Percentiles rank a stretch among this genome's conserved stretches.
Evolutionary conservation across 2,113 vertebrate species (phyloP).

Genomic region (Sinosuthora webbiana): DNA sequence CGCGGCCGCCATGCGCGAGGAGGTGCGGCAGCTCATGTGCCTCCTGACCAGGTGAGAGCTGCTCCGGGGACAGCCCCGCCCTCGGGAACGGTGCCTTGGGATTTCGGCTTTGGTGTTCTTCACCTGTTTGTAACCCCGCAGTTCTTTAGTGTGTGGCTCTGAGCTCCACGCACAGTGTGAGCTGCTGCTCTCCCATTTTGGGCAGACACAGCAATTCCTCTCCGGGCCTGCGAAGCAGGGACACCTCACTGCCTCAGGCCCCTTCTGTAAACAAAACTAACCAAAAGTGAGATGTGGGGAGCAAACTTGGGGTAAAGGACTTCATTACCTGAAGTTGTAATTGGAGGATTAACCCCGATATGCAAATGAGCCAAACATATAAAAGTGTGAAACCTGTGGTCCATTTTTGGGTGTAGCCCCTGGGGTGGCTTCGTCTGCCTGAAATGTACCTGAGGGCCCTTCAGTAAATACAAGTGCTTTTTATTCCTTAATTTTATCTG

Average conservation of each 20-base stretch:
- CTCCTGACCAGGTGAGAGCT: constrained; percentile 89
- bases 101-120: accelerated
- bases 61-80: accelerated
- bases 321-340: background rate
- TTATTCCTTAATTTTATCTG: background rate
- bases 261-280: background rate
- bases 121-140: accelerated
- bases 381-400: too few relatives aligned
- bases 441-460: accelerated
- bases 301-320: background rate
- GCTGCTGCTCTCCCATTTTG: background rate
- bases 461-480: background rate
- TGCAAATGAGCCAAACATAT: background rate
- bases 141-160: background rate
- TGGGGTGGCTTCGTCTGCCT: background rate
- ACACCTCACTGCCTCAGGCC: background rate
- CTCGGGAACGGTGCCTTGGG: accelerated
- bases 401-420: background rate
- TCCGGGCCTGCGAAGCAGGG: background rate
- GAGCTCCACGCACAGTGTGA: accelerated
- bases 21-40: constrained; percentile 96
- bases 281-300: background rate
- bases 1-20: constrained; percentile 90
- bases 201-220: background rate
- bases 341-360: background rate